Evolutionary conservation across 2,888 invertebrate species (phyloP), one percentile per base, ranked within the genome.

Genomic region (Seira musarum): DNA sequence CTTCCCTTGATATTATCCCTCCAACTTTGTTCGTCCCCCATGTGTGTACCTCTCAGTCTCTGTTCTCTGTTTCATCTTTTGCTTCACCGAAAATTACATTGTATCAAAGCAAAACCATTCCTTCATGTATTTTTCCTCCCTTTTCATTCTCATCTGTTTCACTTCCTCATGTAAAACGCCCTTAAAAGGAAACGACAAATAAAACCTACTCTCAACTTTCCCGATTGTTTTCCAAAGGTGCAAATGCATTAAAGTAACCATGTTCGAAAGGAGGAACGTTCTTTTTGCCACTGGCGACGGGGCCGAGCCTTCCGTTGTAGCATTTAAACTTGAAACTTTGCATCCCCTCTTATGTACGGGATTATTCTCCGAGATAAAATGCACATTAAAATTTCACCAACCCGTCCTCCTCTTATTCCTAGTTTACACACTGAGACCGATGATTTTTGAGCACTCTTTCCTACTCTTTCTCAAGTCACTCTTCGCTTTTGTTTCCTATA

Each of bases 381-480:
- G 73, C 68, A 63, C 79, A 79, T 73, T 79, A 72, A 73, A 72
- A 72, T 78, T 78, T 78, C 70, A 79, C 68, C 35, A 68, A 22
- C 24, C 57, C 17, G 25, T 63, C n/a, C 70, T 66, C 57, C 63
- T 46, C 25, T 21, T 35, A 15, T 69, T 76, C 63, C 30, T 66
- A 15, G 25, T 60, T 63, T 17, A 22, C 49, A 49, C 19, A 60
- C 6, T 49, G 60, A 53, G 53, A 13, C 53, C 53, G 15, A 15
- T 21, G 22, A 60, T 19, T 24, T 24, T 64, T 24, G 61, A 40
- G 22, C 66, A 30, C 30, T 74, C 15, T 66, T 30, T 35, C 8
- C 30, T 60, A 19, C 30, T 68, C 49, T 40, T 17, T 53, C 57
- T 64, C 21, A 3, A 53, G 17, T 17, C 53, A 53, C 35, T 21